Conservation (phyloP, 2,113 vertebrate species). For the Sinocyclocheilus rhinocerous region DNA sequence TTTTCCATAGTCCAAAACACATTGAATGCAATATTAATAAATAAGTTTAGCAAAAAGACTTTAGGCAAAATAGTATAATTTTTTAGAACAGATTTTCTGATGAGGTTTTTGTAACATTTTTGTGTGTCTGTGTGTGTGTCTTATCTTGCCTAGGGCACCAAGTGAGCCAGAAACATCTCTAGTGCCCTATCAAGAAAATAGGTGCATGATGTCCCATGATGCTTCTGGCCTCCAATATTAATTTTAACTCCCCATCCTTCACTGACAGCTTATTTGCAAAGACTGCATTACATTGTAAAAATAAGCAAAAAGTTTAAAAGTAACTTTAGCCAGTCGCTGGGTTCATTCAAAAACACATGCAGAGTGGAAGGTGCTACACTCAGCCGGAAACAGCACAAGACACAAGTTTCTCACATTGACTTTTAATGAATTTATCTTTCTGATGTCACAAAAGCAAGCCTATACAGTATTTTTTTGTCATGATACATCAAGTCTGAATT, state of each 20-base stretch:
- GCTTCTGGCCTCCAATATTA: neutral
- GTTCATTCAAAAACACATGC: neutral
- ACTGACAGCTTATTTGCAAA: neutral
- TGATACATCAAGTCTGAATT: neutral
- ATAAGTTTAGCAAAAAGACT: neutral
- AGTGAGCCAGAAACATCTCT: neutral
- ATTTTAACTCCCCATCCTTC: neutral
- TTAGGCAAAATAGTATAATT: neutral
- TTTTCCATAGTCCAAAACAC: neutral
- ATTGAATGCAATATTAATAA: neutral
- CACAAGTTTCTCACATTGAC: neutral
- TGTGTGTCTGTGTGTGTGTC: neutral
- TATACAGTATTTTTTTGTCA: neutral
- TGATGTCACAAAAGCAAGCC: neutral
- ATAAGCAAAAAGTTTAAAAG: neutral
- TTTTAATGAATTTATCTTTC: neutral
- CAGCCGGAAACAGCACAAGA: neutral
- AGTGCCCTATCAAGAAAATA: neutral
- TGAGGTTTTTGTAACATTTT: neutral
- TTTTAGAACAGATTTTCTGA: neutral
- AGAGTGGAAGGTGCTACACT: neutral
- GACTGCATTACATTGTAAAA: neutral
- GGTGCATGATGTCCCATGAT: neutral
- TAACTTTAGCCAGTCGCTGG: neutral
- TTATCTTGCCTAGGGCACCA: neutral